These are phyloP conservation scores for Embidobia sp. DNA, from an alignment of 2,888 invertebrate species.

Conservation along the genomic window DNA sequence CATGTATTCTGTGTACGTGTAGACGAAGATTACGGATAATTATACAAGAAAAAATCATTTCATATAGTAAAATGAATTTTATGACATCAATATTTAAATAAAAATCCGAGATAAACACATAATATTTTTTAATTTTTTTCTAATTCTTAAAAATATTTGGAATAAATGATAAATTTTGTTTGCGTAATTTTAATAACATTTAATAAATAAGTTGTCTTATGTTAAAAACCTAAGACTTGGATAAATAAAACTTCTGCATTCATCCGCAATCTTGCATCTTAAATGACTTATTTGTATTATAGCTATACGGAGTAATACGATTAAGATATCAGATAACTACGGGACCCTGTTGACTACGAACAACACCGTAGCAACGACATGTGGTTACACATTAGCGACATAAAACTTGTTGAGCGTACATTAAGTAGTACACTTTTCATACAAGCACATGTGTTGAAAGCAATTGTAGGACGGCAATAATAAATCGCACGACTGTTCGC, in stretches of 20 bases:
- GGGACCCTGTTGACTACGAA: constrained; percentile 49
- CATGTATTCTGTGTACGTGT: constrained; percentile 11
- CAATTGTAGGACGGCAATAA: constrained; percentile 50
- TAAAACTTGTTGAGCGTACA: constrained; percentile 42
- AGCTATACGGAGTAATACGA: constrained; percentile 42
- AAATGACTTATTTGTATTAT: constrained; percentile 40
- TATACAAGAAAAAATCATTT: constrained; percentile 7
- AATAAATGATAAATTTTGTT: too few species aligned
- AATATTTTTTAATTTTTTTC: neutral
- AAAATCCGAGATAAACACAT: neutral
- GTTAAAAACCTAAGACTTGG: neutral
- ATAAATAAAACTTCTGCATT: constrained; percentile 5
- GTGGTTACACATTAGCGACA: constrained; percentile 57
- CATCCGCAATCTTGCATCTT: constrained; percentile 22
- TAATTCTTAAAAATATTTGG: too few species aligned
- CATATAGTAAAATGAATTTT: too few species aligned
- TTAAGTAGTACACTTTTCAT: constrained; percentile 48
- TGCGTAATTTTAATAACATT: too few species aligned
- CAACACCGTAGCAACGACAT: constrained; percentile 40
- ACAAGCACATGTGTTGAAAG: constrained; percentile 52
- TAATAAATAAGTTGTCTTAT: neutral
- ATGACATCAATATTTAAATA: too few species aligned
- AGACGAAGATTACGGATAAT: constrained; percentile 9
- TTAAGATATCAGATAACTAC: constrained; percentile 38
- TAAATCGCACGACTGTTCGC: constrained; percentile 42